phyloP scores from a whole-genome alignment of 2,113 vertebrate genomes.

The Gadus macrocephalus region DNA sequence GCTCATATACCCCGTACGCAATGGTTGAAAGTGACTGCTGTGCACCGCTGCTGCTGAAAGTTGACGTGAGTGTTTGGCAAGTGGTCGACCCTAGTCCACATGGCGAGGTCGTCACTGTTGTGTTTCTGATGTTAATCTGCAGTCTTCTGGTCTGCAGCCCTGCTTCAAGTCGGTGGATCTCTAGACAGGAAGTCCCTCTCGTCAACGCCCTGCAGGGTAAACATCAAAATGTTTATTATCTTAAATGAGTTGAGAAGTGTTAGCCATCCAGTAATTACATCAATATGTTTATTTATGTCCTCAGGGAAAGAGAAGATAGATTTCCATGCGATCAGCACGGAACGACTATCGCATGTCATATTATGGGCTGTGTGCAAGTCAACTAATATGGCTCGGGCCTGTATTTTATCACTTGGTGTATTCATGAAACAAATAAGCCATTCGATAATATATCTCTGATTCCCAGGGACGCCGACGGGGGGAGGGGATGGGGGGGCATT shows the following conservation, averaged over 20 bases:
- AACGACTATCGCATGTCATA: conserved; percentile 10
- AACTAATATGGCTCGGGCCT: no score
- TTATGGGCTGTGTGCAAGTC: not conserved
- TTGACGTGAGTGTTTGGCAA: conserved; percentile 58
- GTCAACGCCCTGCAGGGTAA: conserved; percentile 41
- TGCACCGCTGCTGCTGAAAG: conserved; percentile 45
- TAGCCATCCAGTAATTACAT: conserved; percentile 49
- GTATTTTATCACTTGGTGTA: no score
- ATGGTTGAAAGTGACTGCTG: not conserved
- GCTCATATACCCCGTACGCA: no score
- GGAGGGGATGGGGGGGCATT: no score
- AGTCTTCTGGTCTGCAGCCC: conserved; percentile 43
- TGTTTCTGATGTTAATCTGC: conserved; percentile 63
- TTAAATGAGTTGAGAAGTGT: conserved; percentile 45
- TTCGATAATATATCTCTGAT: no score
- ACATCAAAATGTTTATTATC: conserved; percentile 51
- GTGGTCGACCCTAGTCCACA: conserved; percentile 51
- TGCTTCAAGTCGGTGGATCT: conserved; percentile 47
- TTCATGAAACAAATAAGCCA: no score
- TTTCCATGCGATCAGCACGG: not conserved
- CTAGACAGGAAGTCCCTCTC: conserved; percentile 27
- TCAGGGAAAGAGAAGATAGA: not conserved
- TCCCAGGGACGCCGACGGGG: no score
- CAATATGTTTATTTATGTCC: conserved; percentile 44
- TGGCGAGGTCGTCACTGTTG: conserved; percentile 52